Evolutionary conservation across 2,113 vertebrate species (phyloP), one percentile per base, ranked within the genome.

Genomic region (Bettongia penicillata): DNA sequence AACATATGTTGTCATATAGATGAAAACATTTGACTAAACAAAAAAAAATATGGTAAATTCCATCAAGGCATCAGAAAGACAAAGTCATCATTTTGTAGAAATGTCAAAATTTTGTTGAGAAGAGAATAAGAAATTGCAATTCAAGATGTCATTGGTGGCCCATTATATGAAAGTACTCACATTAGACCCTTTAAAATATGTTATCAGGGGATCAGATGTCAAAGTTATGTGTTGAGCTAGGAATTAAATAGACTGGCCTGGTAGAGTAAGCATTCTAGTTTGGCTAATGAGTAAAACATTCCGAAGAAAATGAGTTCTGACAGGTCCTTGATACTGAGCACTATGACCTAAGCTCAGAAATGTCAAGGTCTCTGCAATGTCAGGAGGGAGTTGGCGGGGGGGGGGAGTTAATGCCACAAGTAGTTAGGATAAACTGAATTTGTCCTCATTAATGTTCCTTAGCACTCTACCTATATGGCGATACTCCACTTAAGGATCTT

Each of bases 271-370:
- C 61, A 93, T 93, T 95, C 61, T 92, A 91, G 94, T 98, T 97
- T 98, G 55, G 94, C 97, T 98, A 98, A 98, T 96, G 97, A 99
- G 98, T 61, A 92, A 97, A 98, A 97, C 0, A 95, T 93, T 28
- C 51, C 92, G 97, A 97, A 97, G 91, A 92, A 98, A 98, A 98
- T 97, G 89, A 92, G 93, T 77, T 92, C 97, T 98, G 97, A 97
- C 98, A 98, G 91, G 53, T 97, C 91, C 98, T 98, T 97, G 96
- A 96, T 97, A 97, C 92, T 98, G 96, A 98, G 90, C 93, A 90
- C 90, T 96, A 84, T 97, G 95, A 98, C 98, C 95, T 98, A 97
- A 98, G 93, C 96, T 97, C 97, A 97, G 25, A 95, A 61, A 95
- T 97, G 93, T 94, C 98, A 97, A 95, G 93, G 53, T 95, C 95